Base-by-base conservation (phyloP, 2,888 invertebrate genomes). In the Eupithecia subfuscata region DNA sequence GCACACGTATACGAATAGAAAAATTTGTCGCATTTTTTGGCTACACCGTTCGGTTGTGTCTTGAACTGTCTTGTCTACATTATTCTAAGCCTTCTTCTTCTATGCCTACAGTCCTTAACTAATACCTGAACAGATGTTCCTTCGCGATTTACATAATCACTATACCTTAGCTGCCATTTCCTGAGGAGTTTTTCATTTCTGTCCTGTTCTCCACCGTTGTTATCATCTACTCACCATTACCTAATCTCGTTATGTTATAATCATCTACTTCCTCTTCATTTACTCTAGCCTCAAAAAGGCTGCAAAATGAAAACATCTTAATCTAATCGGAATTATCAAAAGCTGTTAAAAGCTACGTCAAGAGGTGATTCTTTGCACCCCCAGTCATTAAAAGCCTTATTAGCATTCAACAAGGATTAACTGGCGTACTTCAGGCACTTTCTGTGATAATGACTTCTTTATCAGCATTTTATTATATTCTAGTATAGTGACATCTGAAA, bases 381-480 rank as follows among this genome's bases (percentile, higher is more conserved):
- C 84, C 84, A 79, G 76, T 82, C 88, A 87, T 90, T 88, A n/a
- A 89, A 85, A 85, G 80, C 76, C 87, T 90, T 87, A 87, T 92
- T 90, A 91, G 88, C 83, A 91, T 89, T 90, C 89, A 76, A 84
- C 80, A 81, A 78, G 87, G 88, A 90, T 91, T 90, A 88, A 85
- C 86, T 84, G 84, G 83, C 79, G 83, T 86, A 84, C 88, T 89
- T 88, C 25, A 87, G 82, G 82, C 85, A 86, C 85, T 85, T 81
- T 81, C 83, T 80, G 84, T 86, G 86, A 86, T 91, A 91, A 90
- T 88, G 89, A 86, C 88, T 87, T 85, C 83, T 84, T 88, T 89
- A 88, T 88, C 84, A 84, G 80, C 73, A 75, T 80, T 80, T 80
- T 80, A 79, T 75, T 56, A 56, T 22, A 22, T 56, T 56, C 4